Evolutionary conservation across 2,113 vertebrate genomes (phyloP).

Genomic region (Trichechus manatus): DNA sequence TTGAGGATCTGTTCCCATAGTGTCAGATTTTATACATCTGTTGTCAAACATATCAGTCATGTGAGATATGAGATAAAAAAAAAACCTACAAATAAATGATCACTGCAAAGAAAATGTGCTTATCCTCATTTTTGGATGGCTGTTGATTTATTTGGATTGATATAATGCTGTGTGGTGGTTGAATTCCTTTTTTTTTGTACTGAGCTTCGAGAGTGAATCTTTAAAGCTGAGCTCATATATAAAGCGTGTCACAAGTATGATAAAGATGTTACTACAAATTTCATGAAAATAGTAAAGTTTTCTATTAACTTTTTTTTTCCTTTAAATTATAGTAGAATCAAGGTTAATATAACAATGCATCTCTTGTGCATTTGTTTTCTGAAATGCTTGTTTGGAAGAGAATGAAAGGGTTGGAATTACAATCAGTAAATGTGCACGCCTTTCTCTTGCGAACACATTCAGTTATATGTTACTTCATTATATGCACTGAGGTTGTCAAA

Average conservation of each 20-base stretch:
- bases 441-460: not conserved
- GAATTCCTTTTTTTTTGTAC: slow-evolving; percentile 30
- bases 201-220: slow-evolving; percentile 11
- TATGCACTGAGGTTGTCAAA: not conserved
- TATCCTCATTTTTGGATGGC: slow-evolving; percentile 52
- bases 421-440: not conserved
- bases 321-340: slow-evolving; percentile 6
- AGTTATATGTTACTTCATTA: not conserved
- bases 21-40: slow-evolving; percentile 78
- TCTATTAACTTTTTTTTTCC: not conserved
- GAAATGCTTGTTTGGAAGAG: not conserved
- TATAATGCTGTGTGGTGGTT: slow-evolving; percentile 40
- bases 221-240: slow-evolving; percentile 12
- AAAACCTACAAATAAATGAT: slow-evolving; percentile 74
- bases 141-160: slow-evolving; percentile 66
- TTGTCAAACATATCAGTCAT: slow-evolving; percentile 72
- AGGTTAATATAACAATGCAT: not conserved
- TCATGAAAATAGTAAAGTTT: slow-evolving; percentile 32
- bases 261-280: not conserved
- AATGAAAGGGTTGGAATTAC: not conserved
- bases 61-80: slow-evolving; percentile 33
- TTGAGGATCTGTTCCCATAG: slow-evolving; percentile 54
- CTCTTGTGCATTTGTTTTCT: slow-evolving; percentile 4
- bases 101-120: slow-evolving; percentile 35
- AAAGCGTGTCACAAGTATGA: slow-evolving; percentile 4